phyloP scores from a whole-genome alignment of 2,888 invertebrate genomes.

The Cephus sareptanus region DNA sequence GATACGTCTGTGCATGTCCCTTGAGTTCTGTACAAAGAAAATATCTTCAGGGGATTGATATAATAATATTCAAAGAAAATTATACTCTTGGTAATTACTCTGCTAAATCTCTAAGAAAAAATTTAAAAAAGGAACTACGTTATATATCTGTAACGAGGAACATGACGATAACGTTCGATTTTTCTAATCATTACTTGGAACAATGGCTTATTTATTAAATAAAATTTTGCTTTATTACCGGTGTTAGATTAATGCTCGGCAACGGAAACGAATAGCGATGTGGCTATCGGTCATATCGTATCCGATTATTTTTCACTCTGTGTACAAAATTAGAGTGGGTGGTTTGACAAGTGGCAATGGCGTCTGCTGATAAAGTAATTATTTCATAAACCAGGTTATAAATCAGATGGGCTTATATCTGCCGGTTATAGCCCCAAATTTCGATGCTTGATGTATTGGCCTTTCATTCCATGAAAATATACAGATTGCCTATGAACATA shows the following conservation, averaged over 20 bases:
- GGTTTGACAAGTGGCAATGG: neutral
- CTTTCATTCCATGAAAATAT: neutral
- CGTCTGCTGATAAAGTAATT: neutral
- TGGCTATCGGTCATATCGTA: neutral
- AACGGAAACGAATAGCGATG: neutral
- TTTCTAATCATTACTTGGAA: neutral
- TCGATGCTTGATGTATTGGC: conserved; percentile 3
- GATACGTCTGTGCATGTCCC: neutral
- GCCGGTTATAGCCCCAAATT: neutral
- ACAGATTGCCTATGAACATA: neutral
- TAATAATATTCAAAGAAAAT: neutral
- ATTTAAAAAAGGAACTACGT: neutral
- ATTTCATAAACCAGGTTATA: conserved; percentile 4
- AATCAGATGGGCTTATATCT: neutral
- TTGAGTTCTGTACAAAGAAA: neutral
- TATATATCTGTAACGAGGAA: neutral
- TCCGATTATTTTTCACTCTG: neutral
- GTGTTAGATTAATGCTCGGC: neutral
- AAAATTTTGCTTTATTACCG: neutral
- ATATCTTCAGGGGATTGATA: neutral
- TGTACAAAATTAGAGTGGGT: neutral
- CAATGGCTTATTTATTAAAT: neutral
- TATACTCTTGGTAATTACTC: neutral
- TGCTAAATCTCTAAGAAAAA: neutral
- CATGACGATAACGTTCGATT: neutral